phyloP scores from a whole-genome alignment of 2,888 invertebrate species.

The Argyra leucocephala region DNA sequence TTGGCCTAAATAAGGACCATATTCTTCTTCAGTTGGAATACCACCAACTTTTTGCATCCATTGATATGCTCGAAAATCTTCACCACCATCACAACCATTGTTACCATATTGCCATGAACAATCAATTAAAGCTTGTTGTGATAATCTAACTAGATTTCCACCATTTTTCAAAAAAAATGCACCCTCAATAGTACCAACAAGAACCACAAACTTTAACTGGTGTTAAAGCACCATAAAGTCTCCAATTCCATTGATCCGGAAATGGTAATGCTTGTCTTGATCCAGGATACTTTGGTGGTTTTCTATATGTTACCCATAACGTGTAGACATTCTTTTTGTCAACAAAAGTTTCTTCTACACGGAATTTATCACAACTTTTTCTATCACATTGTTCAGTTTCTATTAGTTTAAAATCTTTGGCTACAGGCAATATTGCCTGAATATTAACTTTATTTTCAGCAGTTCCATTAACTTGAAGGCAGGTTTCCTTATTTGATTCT shows the following conservation, averaged over 20 bases:
- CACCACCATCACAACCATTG: conserved; percentile 97
- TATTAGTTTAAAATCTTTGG: conserved; percentile 59
- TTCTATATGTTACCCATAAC: conserved; percentile 73
- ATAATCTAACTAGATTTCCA: conserved; percentile 68
- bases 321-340: conserved; percentile 81
- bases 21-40: conserved; percentile 79
- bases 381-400: conserved; percentile 64
- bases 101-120: conserved; percentile 95
- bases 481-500: conserved; percentile 61
- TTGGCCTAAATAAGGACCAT: conserved; percentile 85
- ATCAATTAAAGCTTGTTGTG: conserved; percentile 89
- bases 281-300: conserved; percentile 45
- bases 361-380: conserved; percentile 68
- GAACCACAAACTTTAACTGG: conserved; percentile 95
- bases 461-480: conserved; percentile 76
- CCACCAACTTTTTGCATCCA: conserved; percentile 87
- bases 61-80: conserved; percentile 85
- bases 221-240: conserved; percentile 82
- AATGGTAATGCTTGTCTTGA: conserved; percentile 57
- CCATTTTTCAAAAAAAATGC: conserved; percentile 77
- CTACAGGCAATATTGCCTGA: conserved; percentile 74
- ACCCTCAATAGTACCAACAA: conserved; percentile 89
- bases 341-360: conserved; percentile 56
- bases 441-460: conserved; percentile 50
- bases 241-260: conserved; percentile 80